phyloP scores from a whole-genome alignment of 2,113 vertebrate species.

The Phylloscopus whistleri region DNA sequence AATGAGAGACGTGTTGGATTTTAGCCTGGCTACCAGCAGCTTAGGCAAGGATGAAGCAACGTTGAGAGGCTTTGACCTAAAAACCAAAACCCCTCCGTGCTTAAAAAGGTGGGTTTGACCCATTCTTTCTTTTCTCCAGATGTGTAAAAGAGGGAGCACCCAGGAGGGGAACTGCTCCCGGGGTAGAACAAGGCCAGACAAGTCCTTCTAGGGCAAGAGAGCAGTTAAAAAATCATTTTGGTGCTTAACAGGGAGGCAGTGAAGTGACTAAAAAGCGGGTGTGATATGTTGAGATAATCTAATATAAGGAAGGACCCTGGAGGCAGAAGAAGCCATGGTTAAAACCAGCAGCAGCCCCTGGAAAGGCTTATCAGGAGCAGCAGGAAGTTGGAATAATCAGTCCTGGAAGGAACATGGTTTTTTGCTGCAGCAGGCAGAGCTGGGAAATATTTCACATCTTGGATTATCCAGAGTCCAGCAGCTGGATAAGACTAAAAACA shows the following conservation, averaged over 20 bases:
- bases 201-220: conserved; percentile 24
- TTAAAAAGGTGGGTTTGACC: not conserved
- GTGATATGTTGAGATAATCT: conserved; percentile 45
- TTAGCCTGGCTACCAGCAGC: not conserved
- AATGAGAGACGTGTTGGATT: not conserved
- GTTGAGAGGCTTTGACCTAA: not conserved
- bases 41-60: not conserved
- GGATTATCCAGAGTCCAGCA: not conserved
- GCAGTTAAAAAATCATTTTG: conserved; percentile 15
- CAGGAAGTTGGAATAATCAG: conserved; percentile 22
- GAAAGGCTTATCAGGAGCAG: conserved; percentile 19
- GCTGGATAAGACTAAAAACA: not conserved
- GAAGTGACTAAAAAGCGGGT: conserved; percentile 24
- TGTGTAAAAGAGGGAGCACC: not conserved
- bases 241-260: conserved; percentile 31
- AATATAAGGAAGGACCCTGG: conserved; percentile 12
- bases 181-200: not conserved
- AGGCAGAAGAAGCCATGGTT: conserved; percentile 27
- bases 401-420: not conserved
- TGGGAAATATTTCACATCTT: not conserved
- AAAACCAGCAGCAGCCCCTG: conserved; percentile 7
- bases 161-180: not conserved
- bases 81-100: not conserved
- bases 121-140: not conserved
- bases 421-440: not conserved